Evolutionary conservation across 1,140 invertebrate species (phyloP).

Genomic region (Drosophila repleta): DNA sequence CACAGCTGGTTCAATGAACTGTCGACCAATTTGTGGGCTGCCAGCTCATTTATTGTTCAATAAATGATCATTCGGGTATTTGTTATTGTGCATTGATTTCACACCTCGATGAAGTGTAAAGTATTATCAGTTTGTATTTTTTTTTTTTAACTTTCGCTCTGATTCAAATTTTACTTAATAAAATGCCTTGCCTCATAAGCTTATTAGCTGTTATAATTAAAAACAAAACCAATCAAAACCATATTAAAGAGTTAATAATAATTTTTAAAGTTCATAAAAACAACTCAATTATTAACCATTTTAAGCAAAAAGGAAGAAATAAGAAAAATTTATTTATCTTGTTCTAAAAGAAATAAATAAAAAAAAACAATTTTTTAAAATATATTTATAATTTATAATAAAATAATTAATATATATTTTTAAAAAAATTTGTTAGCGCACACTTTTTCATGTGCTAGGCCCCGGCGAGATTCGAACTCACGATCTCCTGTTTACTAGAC

Average conservation of each 20-base stretch:
- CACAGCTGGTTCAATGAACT: slow-evolving; percentile 61
- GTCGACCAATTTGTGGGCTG: slow-evolving; percentile 44
- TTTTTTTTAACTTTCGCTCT: slow-evolving; percentile 22
- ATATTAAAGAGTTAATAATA: background rate
- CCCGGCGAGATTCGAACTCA: slow-evolving; percentile 87
- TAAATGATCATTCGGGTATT: slow-evolving; percentile 59
- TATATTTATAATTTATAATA: too few species aligned
- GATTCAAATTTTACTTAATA: background rate
- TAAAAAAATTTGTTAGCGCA: slow-evolving; percentile 3
- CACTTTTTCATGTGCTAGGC: slow-evolving; percentile 63
- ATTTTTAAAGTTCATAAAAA: background rate
- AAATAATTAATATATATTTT: too few species aligned
- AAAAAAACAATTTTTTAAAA: background rate
- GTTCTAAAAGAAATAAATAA: background rate
- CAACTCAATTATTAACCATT: too few species aligned
- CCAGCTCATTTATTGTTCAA: slow-evolving; percentile 55
- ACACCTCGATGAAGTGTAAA: slow-evolving; percentile 41
- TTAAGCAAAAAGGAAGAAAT: too few species aligned
- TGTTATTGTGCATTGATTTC: slow-evolving; percentile 62
- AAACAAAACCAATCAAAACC: background rate
- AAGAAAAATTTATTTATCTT: too few species aligned
- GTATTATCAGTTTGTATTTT: slow-evolving; percentile 15
- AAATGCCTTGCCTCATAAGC: background rate
- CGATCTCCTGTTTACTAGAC: slow-evolving; percentile 87
- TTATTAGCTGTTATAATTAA: background rate